A percentile compares a stretch with the other conserved stretches of the same genome.
These are phyloP conservation scores for Phycodurus eques DNA, from an alignment of 2,113 vertebrate species.

Conservation along the genomic window DNA sequence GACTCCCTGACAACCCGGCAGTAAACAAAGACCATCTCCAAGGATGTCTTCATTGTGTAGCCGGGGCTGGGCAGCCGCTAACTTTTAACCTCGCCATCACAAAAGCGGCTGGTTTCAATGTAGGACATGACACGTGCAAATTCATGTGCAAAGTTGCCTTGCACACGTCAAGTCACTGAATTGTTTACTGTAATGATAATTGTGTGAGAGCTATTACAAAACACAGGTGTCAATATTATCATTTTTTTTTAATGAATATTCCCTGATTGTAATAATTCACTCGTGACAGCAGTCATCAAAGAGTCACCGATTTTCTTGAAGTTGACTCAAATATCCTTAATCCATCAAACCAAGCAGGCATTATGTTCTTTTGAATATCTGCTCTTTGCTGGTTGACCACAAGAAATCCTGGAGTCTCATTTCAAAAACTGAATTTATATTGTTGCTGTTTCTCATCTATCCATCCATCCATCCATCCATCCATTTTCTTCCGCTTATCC, in stretches of 20 bases:
- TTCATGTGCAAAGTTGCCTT: slow-evolving; percentile 14
- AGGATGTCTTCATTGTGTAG: slow-evolving; percentile 76
- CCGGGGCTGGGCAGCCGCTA: slow-evolving; percentile 41
- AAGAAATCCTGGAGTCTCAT: slow-evolving; percentile 65
- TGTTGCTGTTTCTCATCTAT: slow-evolving; percentile 2
- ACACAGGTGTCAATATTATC: not conserved
- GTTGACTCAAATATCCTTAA: slow-evolving; percentile 45
- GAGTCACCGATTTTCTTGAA: slow-evolving; percentile 46
- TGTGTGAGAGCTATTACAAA: slow-evolving; percentile 6
- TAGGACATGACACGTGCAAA: slow-evolving; percentile 30
- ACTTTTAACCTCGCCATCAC: slow-evolving; percentile 41
- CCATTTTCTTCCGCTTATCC: no score
- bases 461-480: no score
- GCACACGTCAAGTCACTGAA: slow-evolving; percentile 2
- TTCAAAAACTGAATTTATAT: slow-evolving; percentile 57
- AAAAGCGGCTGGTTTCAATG: slow-evolving; percentile 37
- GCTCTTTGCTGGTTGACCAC: slow-evolving; percentile 55
- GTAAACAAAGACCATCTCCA: slow-evolving; percentile 74
- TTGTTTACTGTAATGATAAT: slow-evolving; percentile 9
- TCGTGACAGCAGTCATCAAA: not conserved
- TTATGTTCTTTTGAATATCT: slow-evolving; percentile 51
- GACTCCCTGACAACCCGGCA: slow-evolving; percentile 74
- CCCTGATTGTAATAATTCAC: slow-evolving; percentile 6
- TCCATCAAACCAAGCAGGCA: slow-evolving; percentile 40
- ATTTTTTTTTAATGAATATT: not conserved